phyloP scores from a whole-genome alignment of 2,797 vertebrate species.

The Acridotheres tristis region DNA sequence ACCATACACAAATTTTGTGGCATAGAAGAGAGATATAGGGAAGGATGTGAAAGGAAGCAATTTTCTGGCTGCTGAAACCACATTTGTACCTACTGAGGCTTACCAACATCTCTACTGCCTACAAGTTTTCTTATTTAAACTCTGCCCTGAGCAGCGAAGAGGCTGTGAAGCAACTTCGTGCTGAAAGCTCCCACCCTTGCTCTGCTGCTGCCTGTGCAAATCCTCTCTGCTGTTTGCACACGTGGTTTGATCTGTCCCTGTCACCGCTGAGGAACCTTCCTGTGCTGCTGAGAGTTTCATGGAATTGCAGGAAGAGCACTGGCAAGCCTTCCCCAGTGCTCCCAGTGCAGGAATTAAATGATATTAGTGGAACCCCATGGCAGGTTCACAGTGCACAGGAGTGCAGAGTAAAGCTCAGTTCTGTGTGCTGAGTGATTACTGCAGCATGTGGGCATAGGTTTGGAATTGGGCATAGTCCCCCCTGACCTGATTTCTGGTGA shows the following conservation, averaged over 20 bases:
- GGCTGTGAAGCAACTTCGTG: not conserved
- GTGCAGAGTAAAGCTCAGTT: fast-evolving
- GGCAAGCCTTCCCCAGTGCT: not conserved
- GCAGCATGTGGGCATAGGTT: not conserved
- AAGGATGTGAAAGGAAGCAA: conserved; percentile 13
- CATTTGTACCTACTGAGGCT: not conserved
- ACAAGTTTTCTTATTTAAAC: not conserved
- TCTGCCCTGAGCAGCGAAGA: not conserved
- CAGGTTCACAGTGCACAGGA: not conserved
- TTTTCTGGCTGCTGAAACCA: conserved; percentile 25
- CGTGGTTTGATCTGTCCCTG: not conserved
- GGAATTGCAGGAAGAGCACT: not conserved
- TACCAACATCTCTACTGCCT: not conserved
- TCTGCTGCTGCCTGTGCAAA: not conserved
- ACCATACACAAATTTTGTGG: not conserved
- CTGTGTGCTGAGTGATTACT: not conserved
- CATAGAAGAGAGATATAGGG: not conserved
- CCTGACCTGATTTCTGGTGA: not conserved
- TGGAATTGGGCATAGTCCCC: not conserved
- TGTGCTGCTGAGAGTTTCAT: not conserved
- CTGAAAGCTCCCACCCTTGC: not conserved
- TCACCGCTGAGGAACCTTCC: not conserved
- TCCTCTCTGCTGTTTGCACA: not conserved
- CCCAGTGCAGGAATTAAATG: not conserved
- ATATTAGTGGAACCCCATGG: not conserved